phyloP scores from a whole-genome alignment of 2,113 vertebrate genomes.

The Pygoscelis antarcticus region DNA sequence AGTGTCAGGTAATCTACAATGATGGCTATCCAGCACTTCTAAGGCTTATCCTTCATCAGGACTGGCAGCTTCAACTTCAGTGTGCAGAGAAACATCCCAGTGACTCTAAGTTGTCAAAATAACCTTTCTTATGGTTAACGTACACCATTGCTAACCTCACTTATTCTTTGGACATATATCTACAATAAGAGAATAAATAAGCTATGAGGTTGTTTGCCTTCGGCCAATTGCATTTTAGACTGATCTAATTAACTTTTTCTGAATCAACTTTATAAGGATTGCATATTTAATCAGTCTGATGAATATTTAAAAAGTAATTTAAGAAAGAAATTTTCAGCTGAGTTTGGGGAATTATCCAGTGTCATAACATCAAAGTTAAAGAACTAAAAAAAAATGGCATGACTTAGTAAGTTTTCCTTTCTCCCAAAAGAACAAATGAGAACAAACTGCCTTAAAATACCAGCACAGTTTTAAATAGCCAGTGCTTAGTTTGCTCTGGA shows the following conservation, averaged over 20 bases:
- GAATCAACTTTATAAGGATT: background rate
- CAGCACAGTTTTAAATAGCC: background rate
- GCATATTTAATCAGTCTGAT: background rate
- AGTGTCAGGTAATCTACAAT: background rate
- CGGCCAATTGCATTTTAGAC: background rate
- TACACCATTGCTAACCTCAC: background rate
- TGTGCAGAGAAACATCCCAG: background rate
- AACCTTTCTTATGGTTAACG: background rate
- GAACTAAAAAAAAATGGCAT: background rate
- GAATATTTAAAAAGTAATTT: background rate
- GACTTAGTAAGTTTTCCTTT: background rate
- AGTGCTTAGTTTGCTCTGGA: background rate
- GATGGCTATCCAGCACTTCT: constrained; percentile 60
- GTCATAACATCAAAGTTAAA: background rate
- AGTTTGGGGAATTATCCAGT: background rate
- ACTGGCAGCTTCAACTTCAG: constrained; percentile 67
- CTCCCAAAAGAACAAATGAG: background rate
- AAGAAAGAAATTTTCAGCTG: background rate
- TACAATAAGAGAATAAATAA: background rate
- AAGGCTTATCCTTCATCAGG: constrained; percentile 71
- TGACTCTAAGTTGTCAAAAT: constrained; percentile 12
- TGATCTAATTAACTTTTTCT: background rate
- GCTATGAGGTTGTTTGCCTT: background rate
- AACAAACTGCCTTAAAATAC: background rate
- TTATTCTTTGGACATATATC: background rate